These are phyloP conservation scores for Myxocyprinus asiaticus DNA, from an alignment of 2,113 vertebrate genomes.

Conservation along the genomic window DNA sequence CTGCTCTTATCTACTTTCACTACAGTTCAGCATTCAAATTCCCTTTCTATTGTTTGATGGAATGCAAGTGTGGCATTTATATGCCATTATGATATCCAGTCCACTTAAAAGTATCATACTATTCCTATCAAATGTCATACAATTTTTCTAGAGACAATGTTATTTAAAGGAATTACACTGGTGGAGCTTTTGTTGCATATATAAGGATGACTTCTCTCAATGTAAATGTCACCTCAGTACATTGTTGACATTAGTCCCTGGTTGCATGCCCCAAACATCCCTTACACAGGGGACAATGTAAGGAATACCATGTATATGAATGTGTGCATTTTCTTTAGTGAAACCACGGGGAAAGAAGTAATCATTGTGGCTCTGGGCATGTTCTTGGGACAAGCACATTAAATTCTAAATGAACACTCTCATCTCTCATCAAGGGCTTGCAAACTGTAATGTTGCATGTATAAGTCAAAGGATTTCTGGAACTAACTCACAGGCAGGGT, in stretches of 20 bases:
- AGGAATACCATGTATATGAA: neutral
- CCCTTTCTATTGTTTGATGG: slow-evolving; percentile 12
- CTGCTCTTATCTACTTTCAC: neutral
- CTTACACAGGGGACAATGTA: neutral
- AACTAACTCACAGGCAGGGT: neutral
- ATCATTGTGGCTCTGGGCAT: neutral
- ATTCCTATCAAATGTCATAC: slow-evolving; percentile 54
- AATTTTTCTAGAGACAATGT: slow-evolving; percentile 46
- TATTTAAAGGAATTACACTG: slow-evolving; percentile 54
- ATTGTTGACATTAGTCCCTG: slow-evolving; percentile 57
- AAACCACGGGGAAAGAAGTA: neutral
- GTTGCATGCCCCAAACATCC: slow-evolving; percentile 4
- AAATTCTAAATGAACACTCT: neutral
- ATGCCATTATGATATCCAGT: neutral
- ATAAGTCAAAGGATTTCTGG: neutral
- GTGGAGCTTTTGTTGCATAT: slow-evolving; percentile 50
- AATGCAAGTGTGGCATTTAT: slow-evolving; percentile 51
- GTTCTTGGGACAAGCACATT: neutral
- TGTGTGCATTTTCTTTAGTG: neutral
- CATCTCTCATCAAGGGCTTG: no score
- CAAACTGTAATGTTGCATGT: neutral
- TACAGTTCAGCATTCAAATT: neutral
- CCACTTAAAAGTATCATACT: slow-evolving; percentile 51
- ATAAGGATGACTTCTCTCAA: slow-evolving; percentile 46
- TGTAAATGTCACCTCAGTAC: slow-evolving; percentile 61